Evolutionary conservation across 2,113 vertebrate species (phyloP).

Genomic region (Thunnus maccoyii): DNA sequence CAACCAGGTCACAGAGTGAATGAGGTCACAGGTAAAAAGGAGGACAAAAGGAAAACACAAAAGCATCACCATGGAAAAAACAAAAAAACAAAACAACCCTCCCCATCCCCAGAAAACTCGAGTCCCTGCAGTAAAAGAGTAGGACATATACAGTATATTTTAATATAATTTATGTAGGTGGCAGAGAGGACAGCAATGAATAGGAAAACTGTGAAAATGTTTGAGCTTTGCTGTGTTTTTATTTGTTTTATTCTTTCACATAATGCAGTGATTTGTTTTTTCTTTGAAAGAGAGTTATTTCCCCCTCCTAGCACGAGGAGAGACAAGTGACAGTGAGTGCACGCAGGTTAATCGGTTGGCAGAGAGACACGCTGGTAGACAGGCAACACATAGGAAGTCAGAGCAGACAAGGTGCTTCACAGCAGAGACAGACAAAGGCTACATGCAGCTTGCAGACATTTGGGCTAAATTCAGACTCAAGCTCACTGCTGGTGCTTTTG

Average conservation of each 20-base stretch:
- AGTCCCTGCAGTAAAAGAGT: background rate
- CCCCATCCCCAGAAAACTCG: background rate
- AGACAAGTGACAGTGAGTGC: slow-evolving; percentile 25
- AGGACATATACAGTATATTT: background rate
- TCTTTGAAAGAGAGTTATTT: background rate
- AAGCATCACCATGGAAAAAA: background rate
- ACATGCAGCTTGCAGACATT: slow-evolving; percentile 2
- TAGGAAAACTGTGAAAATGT: slow-evolving; percentile 16
- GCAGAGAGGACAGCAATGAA: background rate
- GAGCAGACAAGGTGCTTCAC: slow-evolving; percentile 14
- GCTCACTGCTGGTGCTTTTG: background rate
- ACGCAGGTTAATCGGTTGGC: slow-evolving; percentile 30
- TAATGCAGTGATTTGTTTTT: background rate
- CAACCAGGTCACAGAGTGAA: slow-evolving; percentile 48
- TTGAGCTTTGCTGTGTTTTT: background rate
- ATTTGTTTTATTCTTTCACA: slow-evolving; percentile 10
- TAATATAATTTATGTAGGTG: background rate
- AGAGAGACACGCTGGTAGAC: slow-evolving; percentile 33
- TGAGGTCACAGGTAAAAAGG: slow-evolving; percentile 42
- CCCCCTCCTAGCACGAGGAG: background rate
- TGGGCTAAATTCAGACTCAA: background rate
- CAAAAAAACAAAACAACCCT: no score
- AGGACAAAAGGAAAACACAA: slow-evolving; percentile 43
- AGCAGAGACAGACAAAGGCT: slow-evolving; percentile 23
- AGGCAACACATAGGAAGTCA: slow-evolving; percentile 32